Evolutionary conservation across 2,797 vertebrate genomes (phyloP).

Genomic region (Epinephelus malabaricus): DNA sequence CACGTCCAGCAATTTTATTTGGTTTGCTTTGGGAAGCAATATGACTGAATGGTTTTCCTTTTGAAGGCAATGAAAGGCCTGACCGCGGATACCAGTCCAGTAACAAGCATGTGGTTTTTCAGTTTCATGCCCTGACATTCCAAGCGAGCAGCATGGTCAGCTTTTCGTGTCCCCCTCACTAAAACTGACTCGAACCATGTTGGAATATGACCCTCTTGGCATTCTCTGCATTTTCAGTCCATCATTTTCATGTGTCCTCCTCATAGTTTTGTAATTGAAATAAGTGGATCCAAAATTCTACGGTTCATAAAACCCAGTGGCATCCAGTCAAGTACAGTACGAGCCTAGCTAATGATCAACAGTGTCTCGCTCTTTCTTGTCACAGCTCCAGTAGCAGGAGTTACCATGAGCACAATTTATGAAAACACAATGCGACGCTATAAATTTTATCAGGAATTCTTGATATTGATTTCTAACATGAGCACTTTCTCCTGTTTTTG

Average conservation of each 20-base stretch:
- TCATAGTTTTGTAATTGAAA: slow-evolving; percentile 47
- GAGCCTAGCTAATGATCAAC: slow-evolving; percentile 38
- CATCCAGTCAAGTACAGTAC: slow-evolving; percentile 43
- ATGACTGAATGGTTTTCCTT: slow-evolving; percentile 61
- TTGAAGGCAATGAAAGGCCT: slow-evolving; percentile 51
- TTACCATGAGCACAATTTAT: slow-evolving; percentile 30
- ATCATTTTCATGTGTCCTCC: slow-evolving; percentile 28
- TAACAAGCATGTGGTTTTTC: slow-evolving; percentile 68
- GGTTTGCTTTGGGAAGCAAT: slow-evolving; percentile 74
- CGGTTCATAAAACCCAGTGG: slow-evolving; percentile 42
- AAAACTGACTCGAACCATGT: slow-evolving; percentile 22
- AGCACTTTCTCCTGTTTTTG: slow-evolving; percentile 39
- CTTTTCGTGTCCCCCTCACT: slow-evolving; percentile 32
- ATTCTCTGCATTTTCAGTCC: slow-evolving; percentile 20
- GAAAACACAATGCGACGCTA: slow-evolving; percentile 28
- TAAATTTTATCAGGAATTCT: slow-evolving; percentile 11
- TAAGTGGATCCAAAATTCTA: slow-evolving; percentile 44
- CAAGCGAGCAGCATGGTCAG: slow-evolving; percentile 42
- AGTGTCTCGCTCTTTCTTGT: slow-evolving; percentile 41
- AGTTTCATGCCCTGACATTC: slow-evolving; percentile 63
- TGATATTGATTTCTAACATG: slow-evolving; percentile 1
- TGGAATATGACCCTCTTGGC: slow-evolving; percentile 25
- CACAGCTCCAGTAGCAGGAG: slow-evolving; percentile 16
- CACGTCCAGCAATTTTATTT: slow-evolving; percentile 64
- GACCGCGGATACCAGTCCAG: slow-evolving; percentile 52